phyloP scores from a whole-genome alignment of 2,888 invertebrate genomes.

The Synanthedon myopaeformis region DNA sequence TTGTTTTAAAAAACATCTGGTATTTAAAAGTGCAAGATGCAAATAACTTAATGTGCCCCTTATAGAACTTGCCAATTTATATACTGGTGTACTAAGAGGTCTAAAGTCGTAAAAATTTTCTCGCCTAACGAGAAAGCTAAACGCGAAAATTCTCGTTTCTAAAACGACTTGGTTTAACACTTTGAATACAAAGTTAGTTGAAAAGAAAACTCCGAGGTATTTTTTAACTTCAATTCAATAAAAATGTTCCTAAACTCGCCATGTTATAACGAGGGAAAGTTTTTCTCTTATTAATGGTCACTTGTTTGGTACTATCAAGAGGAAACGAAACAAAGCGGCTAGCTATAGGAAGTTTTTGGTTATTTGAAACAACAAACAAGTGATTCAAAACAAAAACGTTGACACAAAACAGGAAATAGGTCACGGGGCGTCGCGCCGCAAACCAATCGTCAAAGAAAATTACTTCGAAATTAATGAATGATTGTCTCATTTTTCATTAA shows the following conservation, averaged over 20 bases:
- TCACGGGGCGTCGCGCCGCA: background rate
- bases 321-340: slow-evolving; percentile 1
- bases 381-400: background rate
- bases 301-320: background rate
- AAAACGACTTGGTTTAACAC: slow-evolving; percentile 14
- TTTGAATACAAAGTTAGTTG: slow-evolving; percentile 8
- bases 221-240: slow-evolving; percentile 10
- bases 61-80: slow-evolving; percentile 8
- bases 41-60: slow-evolving; percentile 1
- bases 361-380: background rate
- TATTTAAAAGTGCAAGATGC: background rate
- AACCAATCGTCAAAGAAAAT: background rate
- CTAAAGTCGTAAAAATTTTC: slow-evolving; percentile 17
- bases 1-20: too few species aligned
- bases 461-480: background rate
- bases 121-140: slow-evolving; percentile 17
- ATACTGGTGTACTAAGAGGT: slow-evolving; percentile 7
- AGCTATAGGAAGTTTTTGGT: background rate
- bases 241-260: slow-evolving; percentile 9
- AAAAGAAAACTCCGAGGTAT: slow-evolving; percentile 8
- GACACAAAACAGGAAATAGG: background rate
- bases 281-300: slow-evolving; percentile 3
- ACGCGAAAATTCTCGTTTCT: slow-evolving; percentile 1
- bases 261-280: background rate
- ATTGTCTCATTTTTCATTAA: background rate